Base-by-base conservation (phyloP, 2,113 vertebrate genomes). In the Perca flavescens region DNA sequence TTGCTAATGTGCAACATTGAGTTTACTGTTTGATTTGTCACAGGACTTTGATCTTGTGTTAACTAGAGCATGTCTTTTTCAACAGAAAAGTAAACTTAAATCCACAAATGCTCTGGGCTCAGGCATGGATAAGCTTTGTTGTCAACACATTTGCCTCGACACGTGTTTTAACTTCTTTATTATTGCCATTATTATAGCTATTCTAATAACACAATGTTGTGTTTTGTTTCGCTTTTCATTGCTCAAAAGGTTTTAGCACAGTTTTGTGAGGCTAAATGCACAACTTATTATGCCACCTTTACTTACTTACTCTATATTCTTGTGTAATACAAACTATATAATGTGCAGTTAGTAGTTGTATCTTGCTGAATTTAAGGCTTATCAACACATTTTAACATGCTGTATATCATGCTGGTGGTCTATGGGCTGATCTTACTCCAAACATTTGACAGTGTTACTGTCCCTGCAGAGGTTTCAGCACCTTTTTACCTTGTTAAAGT, bases 231-330 rank as follows among this genome's bases (percentile, higher is more conserved):
- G 1, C 52, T 25, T 31, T 12, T 72, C 49, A 62, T 50, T 65
- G 19, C 74, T 79, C 21, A 19, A 68, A 74, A 84, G 43, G 49
- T 49, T 73, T 72, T 3, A 67, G 16, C 54, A 78, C 53, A 83
- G 63, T 86, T 78, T 68, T 74, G 40, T 71, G 40, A 62, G 9
- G 49, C 53, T 62, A 63, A 83, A 77, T 76, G 65, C 62, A 82
- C 15, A 81, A 40, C 22, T 19, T 57, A 75, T 9, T 40, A 63
- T 57, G 11, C 22, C 60, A 82, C 57, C 34, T 84, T 77, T 60
- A 63, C 25, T 70, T 73, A 25, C 25, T 25, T 25, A 25, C 65
- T 53, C 47, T 78, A 50, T 61, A 62, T 49, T 46, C 0, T 66
- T 72, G 77, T 56, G 47, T 13, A 40, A 60, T 67, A 64, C 16